Percentiles rank a stretch among this genome's conserved stretches.
phyloP scores from a whole-genome alignment of 2,797 vertebrate species.

The Danio aesculapii region DNA sequence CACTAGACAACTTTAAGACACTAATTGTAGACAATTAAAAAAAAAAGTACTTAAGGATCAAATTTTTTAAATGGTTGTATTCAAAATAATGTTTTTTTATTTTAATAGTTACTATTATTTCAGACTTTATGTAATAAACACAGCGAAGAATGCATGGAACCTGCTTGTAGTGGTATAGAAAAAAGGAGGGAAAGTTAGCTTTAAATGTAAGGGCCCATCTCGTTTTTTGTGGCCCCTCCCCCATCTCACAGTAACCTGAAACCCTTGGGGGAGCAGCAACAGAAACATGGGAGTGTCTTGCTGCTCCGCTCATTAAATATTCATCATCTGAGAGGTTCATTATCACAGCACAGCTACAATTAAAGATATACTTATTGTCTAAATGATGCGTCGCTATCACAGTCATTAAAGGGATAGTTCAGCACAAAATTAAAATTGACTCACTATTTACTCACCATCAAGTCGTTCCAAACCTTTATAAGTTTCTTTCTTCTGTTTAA shows the following conservation, averaged over 20 bases:
- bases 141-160: neutral
- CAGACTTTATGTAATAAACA: neutral
- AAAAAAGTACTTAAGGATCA: neutral
- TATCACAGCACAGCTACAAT: constrained; percentile 49
- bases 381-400: constrained; percentile 17
- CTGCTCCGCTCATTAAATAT: constrained; percentile 64
- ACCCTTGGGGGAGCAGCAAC: constrained; percentile 45
- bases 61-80: neutral
- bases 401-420: neutral
- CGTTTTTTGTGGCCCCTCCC: constrained; percentile 25
- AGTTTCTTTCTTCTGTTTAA: too few relatives aligned
- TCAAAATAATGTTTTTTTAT: too few relatives aligned
- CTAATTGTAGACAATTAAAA: neutral
- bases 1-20: neutral
- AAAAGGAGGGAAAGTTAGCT: constrained; percentile 45
- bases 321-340: constrained; percentile 58
- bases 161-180: neutral
- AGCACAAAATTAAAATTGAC: too few relatives aligned
- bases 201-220: neutral
- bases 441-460: too few relatives aligned
- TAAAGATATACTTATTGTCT: constrained; percentile 31
- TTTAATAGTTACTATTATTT: neutral
- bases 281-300: constrained; percentile 52
- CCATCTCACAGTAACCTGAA: constrained; percentile 55
- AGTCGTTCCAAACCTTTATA: too few relatives aligned